Evolutionary conservation across 2,113 vertebrate species (phyloP), one percentile per base, ranked within the genome.

Genomic region (Xyrauchen texanus): DNA sequence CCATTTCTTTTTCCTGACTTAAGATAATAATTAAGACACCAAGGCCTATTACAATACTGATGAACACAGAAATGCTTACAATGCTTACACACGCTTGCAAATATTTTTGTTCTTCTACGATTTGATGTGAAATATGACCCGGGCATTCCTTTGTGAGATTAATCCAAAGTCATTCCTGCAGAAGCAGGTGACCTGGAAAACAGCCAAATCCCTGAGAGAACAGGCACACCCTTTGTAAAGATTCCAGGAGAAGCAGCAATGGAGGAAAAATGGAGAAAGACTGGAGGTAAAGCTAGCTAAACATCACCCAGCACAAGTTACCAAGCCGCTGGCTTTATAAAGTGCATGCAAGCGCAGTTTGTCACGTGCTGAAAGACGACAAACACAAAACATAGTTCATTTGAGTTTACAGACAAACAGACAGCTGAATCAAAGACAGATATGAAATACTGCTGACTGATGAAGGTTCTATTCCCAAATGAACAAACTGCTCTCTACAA

Each of bases 191-290:
- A 86, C 62, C 62, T 64, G 79, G 86, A 71, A 34, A 6, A 53
- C n/a, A 46, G 47, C 57, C 58, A 62, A 69, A 3, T 53, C 80
- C 83, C n/a, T 8, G 46, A 65, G 68, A 45, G 64, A 57, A 86
- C 82, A 86, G 87, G 84, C 90, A 88, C 89, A 71, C 89, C 89
- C 82, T 91, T 84, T 81, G 87, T 86, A 87, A 90, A 90, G 88
- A 90, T 12, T 72, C 63, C 21, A 53, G 21, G 85, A 4, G 82
- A 10, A 64, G 52, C 7, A 7, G 10, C 12, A 34, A 34, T 34
- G 12, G 34, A 16, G 4, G 51, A 62, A 15, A 15, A 52, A 64
- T 7, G 69, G 45, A 66, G 46, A n/a, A 63, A 2, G 42, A 73
- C 5, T 11, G 69, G 65, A n/a, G 21, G 21, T 34, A 34, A 34